phyloP scores from a whole-genome alignment of 2,888 invertebrate species.

The Rotaria magnacalcarata region DNA sequence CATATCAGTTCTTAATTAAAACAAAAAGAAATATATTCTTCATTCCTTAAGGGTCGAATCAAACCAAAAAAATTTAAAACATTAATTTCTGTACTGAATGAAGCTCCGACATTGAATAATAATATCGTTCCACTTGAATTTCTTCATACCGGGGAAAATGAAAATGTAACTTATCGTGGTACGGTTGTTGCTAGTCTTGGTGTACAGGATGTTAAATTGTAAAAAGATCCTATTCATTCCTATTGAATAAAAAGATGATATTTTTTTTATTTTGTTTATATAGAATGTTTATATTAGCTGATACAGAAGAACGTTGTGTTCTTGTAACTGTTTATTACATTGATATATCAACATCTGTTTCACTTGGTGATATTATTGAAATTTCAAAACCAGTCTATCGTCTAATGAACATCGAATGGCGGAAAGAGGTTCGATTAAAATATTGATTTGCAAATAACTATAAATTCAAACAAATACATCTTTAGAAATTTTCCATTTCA shows the following conservation, averaged over 20 bases:
- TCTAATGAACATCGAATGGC: slow-evolving; percentile 24
- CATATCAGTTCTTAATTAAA: not conserved
- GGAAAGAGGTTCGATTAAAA: not conserved
- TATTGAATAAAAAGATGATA: not conserved
- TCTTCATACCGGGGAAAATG: slow-evolving; percentile 1
- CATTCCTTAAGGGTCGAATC: not conserved
- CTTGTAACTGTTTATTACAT: slow-evolving; percentile 20
- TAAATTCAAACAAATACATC: too few species aligned
- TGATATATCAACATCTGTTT: slow-evolving; percentile 23
- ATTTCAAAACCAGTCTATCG: slow-evolving; percentile 23
- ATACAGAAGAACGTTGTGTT: slow-evolving; percentile 22
- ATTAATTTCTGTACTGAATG: slow-evolving; percentile 6
- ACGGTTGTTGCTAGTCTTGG: slow-evolving; percentile 29
- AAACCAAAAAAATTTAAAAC: slow-evolving; percentile 23
- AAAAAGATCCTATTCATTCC: not conserved
- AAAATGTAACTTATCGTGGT: not conserved
- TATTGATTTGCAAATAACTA: not conserved
- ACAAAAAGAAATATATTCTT: not conserved
- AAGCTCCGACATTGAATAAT: not conserved
- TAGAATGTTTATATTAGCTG: slow-evolving; percentile 26
- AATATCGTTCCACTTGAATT: slow-evolving; percentile 14
- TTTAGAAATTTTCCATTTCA: slow-evolving; percentile 25
- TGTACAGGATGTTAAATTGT: slow-evolving; percentile 23
- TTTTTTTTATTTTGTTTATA: not conserved
- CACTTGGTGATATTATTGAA: slow-evolving; percentile 34